A percentile compares a stretch with the other conserved stretches of the same genome.
These are phyloP conservation scores for Centroberyx gerrardi DNA, from an alignment of 2,797 vertebrate species.

Conservation along the genomic window DNA sequence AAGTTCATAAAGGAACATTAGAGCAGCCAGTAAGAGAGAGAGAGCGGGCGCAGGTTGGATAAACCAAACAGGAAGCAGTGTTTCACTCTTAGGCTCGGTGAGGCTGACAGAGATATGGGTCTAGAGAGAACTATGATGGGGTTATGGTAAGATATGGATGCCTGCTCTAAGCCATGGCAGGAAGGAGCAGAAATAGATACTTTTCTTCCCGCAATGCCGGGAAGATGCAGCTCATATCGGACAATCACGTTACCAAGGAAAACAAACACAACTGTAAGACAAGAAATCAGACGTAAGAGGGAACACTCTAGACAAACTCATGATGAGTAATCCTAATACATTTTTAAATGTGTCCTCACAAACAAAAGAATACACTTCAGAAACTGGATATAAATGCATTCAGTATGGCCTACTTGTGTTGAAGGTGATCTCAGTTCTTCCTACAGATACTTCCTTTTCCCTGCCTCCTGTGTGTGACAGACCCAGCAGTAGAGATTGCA, in stretches of 20 bases:
- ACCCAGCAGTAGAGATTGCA: conserved; percentile 41
- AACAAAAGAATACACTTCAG: background rate
- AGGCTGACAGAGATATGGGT: conserved; percentile 75
- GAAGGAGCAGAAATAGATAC: conserved; percentile 82
- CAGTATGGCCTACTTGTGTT: background rate
- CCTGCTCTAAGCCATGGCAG: conserved; percentile 67
- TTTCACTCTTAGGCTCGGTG: conserved; percentile 55
- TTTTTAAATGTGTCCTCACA: conserved; percentile 21
- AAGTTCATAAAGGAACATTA: conserved; percentile 63
- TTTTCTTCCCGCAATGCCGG: conserved; percentile 71
- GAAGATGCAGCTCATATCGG: conserved; percentile 74
- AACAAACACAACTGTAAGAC: conserved; percentile 65
- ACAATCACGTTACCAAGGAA: conserved; percentile 61
- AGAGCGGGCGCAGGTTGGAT: conserved; percentile 63
- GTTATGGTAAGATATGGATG: conserved; percentile 76
- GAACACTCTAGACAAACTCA: conserved; percentile 7
- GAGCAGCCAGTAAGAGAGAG: conserved; percentile 46
- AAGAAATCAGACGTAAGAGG: conserved; percentile 55
- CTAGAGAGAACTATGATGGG: conserved; percentile 63
- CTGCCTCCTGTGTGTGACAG: conserved; percentile 59
- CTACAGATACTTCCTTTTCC: conserved; percentile 32
- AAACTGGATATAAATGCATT: conserved; percentile 32
- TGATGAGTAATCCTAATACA: conserved; percentile 13
- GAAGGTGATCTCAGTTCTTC: conserved; percentile 28
- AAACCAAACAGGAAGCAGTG: conserved; percentile 78